These are phyloP conservation scores for Teleogryllus occipitalis DNA, from an alignment of 1,140 invertebrate species.

Conservation along the genomic window DNA sequence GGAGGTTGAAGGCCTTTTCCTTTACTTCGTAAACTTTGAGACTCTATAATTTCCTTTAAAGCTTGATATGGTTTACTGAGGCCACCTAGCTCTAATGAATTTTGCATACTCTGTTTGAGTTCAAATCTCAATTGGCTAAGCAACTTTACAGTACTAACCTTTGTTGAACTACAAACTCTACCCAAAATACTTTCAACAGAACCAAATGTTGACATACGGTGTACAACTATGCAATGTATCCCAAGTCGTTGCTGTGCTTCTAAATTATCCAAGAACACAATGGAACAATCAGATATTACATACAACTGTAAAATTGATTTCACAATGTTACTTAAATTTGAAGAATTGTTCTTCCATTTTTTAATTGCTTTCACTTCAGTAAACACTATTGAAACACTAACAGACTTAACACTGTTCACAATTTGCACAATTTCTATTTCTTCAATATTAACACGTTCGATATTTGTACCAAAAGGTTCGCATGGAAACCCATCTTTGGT, in stretches of 20 bases:
- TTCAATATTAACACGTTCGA: neutral
- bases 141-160: neutral
- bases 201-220: neutral
- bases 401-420: constrained; percentile 8
- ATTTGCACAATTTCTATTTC: neutral
- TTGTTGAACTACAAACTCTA: constrained; percentile 9
- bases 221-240: constrained; percentile 17
- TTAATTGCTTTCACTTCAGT: constrained; percentile 10
- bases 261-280: constrained; percentile 14
- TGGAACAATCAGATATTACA: constrained; percentile 1
- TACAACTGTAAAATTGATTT: constrained; percentile 13
- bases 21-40: constrained; percentile 1
- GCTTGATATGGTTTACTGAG: constrained; percentile 17
- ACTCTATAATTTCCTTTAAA: constrained; percentile 15
- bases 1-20: constrained; percentile 8
- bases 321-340: constrained; percentile 6
- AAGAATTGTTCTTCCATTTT: neutral
- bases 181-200: neutral
- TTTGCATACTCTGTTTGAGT: neutral
- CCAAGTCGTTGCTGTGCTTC: neutral
- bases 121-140: constrained; percentile 16
- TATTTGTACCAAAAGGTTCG: neutral
- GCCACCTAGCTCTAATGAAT: constrained; percentile 7
- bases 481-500: neutral
- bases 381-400: constrained; percentile 14